Percentiles rank a stretch among this genome's conserved stretches.
Evolutionary conservation across 37 sponge, comb jelly and placozoan species (phyloP).

Genomic region (Haliclona indistincta): DNA sequence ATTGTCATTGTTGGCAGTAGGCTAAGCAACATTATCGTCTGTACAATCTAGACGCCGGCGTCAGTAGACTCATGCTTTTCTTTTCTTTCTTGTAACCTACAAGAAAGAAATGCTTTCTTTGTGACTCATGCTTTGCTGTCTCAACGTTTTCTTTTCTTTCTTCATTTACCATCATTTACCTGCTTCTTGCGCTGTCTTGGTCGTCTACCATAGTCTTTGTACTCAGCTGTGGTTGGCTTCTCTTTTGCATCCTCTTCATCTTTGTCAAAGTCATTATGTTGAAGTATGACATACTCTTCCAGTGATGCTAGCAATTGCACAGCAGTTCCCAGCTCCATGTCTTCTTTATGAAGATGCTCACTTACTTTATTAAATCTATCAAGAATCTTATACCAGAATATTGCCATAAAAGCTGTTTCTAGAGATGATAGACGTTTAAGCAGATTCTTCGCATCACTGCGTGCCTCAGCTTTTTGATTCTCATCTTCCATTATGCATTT

Average conservation of each 20-base stretch:
- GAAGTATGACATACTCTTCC: slow-evolving; percentile 8
- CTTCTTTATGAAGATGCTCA: slow-evolving; percentile 5
- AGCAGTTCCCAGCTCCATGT: slow-evolving; percentile 16
- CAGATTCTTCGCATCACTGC: slow-evolving; percentile 20
- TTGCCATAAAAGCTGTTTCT: slow-evolving; percentile 13
- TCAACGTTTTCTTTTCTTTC: no score
- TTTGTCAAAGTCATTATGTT: slow-evolving; percentile 10
- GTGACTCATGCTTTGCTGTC: no score
- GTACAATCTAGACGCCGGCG: no score
- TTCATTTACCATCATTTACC: no score
- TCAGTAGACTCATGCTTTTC: no score
- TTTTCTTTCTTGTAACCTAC: no score
- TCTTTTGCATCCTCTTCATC: not conserved
- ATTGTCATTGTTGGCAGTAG: no score
- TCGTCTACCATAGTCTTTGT: no score
- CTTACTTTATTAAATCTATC: slow-evolving; percentile 23
- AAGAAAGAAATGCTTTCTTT: no score
- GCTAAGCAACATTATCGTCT: no score
- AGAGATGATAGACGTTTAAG: slow-evolving; percentile 5
- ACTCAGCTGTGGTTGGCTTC: no score
- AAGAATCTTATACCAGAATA: slow-evolving; percentile 27
- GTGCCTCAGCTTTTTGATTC: slow-evolving; percentile 25
- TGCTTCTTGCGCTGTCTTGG: no score
- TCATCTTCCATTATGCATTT: slow-evolving; percentile 16
- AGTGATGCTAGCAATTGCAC: slow-evolving; percentile 10